These are phyloP conservation scores for Odontocerum albicorne DNA, from an alignment of 2,888 invertebrate genomes.

Conservation along the genomic window DNA sequence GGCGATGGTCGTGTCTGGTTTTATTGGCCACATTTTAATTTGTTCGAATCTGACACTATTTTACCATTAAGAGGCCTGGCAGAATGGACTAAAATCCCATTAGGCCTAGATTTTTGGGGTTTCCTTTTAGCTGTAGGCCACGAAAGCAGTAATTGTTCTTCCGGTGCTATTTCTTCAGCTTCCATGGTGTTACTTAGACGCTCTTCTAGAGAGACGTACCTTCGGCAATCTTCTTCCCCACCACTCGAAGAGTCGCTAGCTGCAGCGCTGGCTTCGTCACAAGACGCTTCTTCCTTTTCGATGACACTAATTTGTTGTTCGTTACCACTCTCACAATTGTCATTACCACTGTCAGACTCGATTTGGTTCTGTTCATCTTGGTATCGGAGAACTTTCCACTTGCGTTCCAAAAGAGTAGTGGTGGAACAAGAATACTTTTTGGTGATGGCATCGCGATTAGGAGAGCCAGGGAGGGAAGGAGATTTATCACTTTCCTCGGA, in stretches of 20 bases:
- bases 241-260: conserved; percentile 53
- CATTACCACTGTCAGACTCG: conserved; percentile 40
- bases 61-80: conserved; percentile 20
- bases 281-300: conserved; percentile 16
- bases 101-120: conserved; percentile 26
- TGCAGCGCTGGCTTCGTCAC: conserved; percentile 39
- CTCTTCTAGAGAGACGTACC: conserved; percentile 48
- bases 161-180: conserved; percentile 42
- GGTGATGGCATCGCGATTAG: conserved; percentile 42
- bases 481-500: conserved; percentile 70
- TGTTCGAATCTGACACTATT: conserved; percentile 16
- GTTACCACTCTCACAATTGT: conserved; percentile 38
- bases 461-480: conserved; percentile 48
- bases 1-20: too few relatives aligned
- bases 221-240: conserved; percentile 44
- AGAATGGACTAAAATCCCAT: conserved; percentile 26
- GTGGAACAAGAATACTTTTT: conserved; percentile 48
- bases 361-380: conserved; percentile 38
- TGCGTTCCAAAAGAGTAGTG: conserved; percentile 45
- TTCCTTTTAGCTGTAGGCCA: conserved; percentile 53
- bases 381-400: conserved; percentile 44
- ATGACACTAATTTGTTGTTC: conserved; percentile 7
- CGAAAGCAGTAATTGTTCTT: conserved; percentile 57
- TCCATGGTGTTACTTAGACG: conserved; percentile 39
- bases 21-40: conserved; percentile 19